Evolutionary conservation across 2,797 vertebrate species (phyloP), one percentile per base, ranked within the genome.

Genomic region (Acanthurus tractus): DNA sequence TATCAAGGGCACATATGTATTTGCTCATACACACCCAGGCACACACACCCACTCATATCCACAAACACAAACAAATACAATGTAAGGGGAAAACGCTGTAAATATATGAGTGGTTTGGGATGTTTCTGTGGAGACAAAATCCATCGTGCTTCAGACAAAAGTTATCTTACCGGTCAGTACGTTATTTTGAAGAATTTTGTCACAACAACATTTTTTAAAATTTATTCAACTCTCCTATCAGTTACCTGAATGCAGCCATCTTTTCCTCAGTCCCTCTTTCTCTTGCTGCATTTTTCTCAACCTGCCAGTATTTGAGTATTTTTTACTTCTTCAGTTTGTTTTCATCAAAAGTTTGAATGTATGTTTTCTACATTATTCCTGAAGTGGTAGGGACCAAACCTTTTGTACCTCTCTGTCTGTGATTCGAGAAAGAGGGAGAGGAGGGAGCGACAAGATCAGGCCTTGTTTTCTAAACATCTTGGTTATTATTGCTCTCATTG

Each of bases 301-400:
- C 67, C 23, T 72, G 52, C 34, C 38, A 59, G 53, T 75, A 22
- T 56, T 86, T 79, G 44, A 34, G 52, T 72, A 22, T 86, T 86
- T 90, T 92, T 59, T 89, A 79, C 75, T 96, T 93, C 93, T 76
- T 92, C 92, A 77, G 74, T 93, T 92, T 92, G 81, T 94, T 95
- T 87, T 94, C 92, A 94, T 95, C 94, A 93, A 93, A 96, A 88
- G 90, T 95, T 80, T 96, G 96, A 98, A 97, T 98, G 97, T 98
- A 96, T 94, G 93, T 97, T 96, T 97, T 92, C 94, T 95, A 96
- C 96, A 94, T 86, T 90, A 95, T 96, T 96, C 94, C 91, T 92
- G 82, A 89, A 87, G 81, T 89, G 89, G 91, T 94, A 94, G 96
- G 96, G 97, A 97, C 96, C 97, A 97, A 97, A 95, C 85, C 69